A percentile compares a stretch with the other conserved stretches of the same genome.
These are phyloP conservation scores for Cyanocitta stelleri DNA, from an alignment of 2,113 vertebrate species.

Conservation along the genomic window DNA sequence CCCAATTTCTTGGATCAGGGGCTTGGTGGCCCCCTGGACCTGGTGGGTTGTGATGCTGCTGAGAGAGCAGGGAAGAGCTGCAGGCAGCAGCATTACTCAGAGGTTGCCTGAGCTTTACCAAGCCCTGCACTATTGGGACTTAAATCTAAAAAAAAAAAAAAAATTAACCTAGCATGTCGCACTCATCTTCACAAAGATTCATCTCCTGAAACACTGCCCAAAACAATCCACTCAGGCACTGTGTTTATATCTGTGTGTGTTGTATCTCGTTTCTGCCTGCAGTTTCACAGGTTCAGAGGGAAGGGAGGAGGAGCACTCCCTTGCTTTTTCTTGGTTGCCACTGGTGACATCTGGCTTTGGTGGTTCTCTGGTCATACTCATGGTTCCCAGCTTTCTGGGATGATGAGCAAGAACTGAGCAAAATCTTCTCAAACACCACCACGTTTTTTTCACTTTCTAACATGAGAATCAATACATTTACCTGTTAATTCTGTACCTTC, in stretches of 20 bases:
- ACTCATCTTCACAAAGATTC: neutral
- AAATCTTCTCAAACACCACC: neutral
- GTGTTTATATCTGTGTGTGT: neutral
- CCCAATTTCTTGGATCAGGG: neutral
- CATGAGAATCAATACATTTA: fast-evolving
- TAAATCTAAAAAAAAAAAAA: neutral
- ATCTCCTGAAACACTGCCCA: neutral
- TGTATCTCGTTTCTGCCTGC: neutral
- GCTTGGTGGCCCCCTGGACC: neutral
- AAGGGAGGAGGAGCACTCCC: neutral
- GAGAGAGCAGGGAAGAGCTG: neutral
- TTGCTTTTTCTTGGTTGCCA: neutral
- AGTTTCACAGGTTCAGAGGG: neutral
- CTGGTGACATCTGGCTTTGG: neutral
- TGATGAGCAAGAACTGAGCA: neutral
- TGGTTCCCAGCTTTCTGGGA: neutral
- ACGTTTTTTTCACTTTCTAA: neutral
- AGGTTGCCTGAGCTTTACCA: neutral
- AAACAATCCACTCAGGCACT: neutral
- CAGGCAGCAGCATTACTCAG: neutral
- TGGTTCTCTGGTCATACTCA: neutral
- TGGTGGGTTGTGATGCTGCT: neutral
- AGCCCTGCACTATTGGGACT: neutral
- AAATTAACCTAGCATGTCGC: neutral
- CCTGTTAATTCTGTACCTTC: neutral